Evolutionary conservation across 2,113 vertebrate genomes (phyloP), one percentile per base, ranked within the genome.

Genomic region (Menidia beryllina): DNA sequence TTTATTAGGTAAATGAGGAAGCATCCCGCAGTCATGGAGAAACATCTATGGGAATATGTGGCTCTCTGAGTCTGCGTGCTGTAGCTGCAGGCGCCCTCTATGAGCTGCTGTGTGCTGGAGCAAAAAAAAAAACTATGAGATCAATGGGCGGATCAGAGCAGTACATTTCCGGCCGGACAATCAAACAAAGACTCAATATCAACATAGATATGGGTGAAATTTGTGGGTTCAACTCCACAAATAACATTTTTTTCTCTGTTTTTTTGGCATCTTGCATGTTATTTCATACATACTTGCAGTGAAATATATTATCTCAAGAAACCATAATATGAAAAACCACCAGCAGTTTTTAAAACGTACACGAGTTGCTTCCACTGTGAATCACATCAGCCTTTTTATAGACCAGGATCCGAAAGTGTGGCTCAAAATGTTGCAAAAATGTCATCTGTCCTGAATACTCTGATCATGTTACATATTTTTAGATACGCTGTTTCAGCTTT

Each of bases 401-500:
- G 10, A n/a, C 48, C 27, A 38, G 19, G 24, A 21, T 51, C 5
- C 15, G 7, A 20, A 25, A 1, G 12, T 5, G 7, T 11, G 26
- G 34, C 20, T 20, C 1, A 6, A 23, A 15, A 8, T 38, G 47
- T 11, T 14, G 39, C 12, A 54, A 21, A 7, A 3, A 6, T 13
- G 7, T 64, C n/a, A 53, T 11, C 10, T 43, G 26, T 74, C 57
- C 26, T 1, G 21, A 3, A 58, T 34, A 2, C 1, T 2, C n/a
- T 20, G 13, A 56, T 52, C 36, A 72, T 26, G 2, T 39, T 21
- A 77, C 13, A 6, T 1, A 14, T 5, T 52, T 36, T 19, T 56
- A 7, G 47, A 54, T 30, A 51, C 7, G 49, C 49, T 5, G 49
- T 63, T 36, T 75, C 21, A 53, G 75, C 63, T n/a, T 20, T 63